Evolutionary conservation across 2,113 vertebrate genomes (phyloP).

Genomic region (Osmerus eperlanus): DNA sequence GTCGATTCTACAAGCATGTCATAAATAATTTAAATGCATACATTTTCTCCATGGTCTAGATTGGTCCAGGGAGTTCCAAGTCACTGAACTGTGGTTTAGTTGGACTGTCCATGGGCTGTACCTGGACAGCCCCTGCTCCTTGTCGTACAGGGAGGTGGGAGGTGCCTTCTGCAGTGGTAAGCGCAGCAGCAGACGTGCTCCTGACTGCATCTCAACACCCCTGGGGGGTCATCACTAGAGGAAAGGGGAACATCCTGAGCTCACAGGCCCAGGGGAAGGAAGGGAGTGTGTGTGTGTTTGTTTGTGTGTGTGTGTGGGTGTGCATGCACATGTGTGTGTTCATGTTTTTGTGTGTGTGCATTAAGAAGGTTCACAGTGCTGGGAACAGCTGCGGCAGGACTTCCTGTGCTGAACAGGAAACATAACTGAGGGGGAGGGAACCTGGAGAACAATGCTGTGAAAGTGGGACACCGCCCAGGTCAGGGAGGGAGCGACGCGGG

Average conservation of each 20-base stretch:
- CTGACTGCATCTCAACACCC: slow-evolving; percentile 44
- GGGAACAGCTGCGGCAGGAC: slow-evolving; percentile 66
- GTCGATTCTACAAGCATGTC: too few species aligned
- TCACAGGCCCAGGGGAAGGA: slow-evolving; percentile 40
- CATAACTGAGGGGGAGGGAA: slow-evolving; percentile 60
- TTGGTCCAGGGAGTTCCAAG: too few species aligned
- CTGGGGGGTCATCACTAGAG: slow-evolving; percentile 60
- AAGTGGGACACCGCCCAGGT: slow-evolving; percentile 69
- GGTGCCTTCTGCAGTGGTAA: slow-evolving; percentile 48
- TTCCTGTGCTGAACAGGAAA: slow-evolving; percentile 68
- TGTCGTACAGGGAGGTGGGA: not conserved
- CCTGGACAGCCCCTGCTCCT: too few species aligned
- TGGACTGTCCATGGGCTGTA: too few species aligned
- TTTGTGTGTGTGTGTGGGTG: slow-evolving; percentile 3
- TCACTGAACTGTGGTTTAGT: too few species aligned
- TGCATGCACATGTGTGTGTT: slow-evolving; percentile 28
- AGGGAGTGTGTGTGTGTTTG: slow-evolving; percentile 37
- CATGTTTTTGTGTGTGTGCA: slow-evolving; percentile 20
- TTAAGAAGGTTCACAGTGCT: slow-evolving; percentile 48
- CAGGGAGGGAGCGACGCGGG: slow-evolving; percentile 19
- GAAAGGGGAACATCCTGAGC: slow-evolving; percentile 55
- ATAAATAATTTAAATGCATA: too few species aligned
- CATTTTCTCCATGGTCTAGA: too few species aligned
- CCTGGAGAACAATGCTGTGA: slow-evolving; percentile 72
- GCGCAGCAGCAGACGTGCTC: slow-evolving; percentile 35